phyloP scores from a whole-genome alignment of 2,888 invertebrate genomes.

The Aphidius colemani region DNA sequence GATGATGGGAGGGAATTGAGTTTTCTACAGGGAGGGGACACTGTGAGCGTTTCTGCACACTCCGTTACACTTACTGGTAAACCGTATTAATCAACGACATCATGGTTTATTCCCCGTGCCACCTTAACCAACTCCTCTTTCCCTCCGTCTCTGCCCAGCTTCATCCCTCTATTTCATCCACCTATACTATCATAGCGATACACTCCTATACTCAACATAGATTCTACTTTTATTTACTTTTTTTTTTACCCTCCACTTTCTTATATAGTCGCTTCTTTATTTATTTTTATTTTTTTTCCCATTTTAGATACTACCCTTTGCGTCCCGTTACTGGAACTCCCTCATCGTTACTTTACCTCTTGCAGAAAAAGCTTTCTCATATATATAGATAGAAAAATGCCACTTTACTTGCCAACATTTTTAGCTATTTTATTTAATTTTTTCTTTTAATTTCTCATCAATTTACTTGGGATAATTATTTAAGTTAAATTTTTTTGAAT shows the following conservation, averaged over 20 bases:
- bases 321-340: no score
- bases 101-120: constrained; percentile 55
- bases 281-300: no score
- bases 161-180: constrained; percentile 31
- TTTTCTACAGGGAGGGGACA: constrained; percentile 30
- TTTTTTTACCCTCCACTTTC: constrained; percentile 10
- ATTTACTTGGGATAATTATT: no score
- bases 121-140: constrained; percentile 24
- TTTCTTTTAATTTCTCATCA: no score
- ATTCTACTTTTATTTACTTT: constrained; percentile 32
- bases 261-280: constrained; percentile 2
- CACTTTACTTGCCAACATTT: no score
- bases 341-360: no score
- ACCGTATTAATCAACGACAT: constrained; percentile 61
- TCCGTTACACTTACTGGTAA: constrained; percentile 62
- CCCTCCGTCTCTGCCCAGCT: no score
- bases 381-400: no score
- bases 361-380: no score
- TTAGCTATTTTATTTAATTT: no score
- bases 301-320: no score
- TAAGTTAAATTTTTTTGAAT: no score
- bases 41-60: constrained; percentile 52
- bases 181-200: constrained; percentile 29
- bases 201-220: constrained; percentile 35
- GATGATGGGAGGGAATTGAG: constrained; percentile 19